Percentiles rank a stretch among this genome's conserved stretches.
Evolutionary conservation across 2,113 vertebrate genomes (phyloP).

Genomic region (Butastur rufipennis): DNA sequence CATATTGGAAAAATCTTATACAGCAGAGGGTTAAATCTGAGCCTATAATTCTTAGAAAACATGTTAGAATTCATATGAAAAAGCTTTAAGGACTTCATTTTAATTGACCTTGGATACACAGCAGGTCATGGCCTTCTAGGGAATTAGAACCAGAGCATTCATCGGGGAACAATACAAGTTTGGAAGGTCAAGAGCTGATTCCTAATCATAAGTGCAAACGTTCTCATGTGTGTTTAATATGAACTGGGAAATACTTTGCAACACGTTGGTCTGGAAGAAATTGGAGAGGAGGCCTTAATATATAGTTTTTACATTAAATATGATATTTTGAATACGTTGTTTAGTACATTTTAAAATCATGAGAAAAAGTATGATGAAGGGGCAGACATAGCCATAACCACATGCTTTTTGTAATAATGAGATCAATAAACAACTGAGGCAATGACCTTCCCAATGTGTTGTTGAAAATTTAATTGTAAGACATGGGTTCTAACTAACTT

Average conservation of each 20-base stretch:
- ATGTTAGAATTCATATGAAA: constrained; percentile 37
- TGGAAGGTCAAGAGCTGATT: constrained; percentile 49
- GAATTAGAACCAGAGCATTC: constrained; percentile 39
- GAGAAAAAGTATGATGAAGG: background rate
- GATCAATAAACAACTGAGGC: constrained; percentile 39
- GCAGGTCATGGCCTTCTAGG: constrained; percentile 30
- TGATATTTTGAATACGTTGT: background rate
- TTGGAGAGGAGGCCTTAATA: background rate
- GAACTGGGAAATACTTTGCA: constrained; percentile 31
- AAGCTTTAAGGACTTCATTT: constrained; percentile 54
- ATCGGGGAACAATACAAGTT: constrained; percentile 39
- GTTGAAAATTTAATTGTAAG: constrained; percentile 42
- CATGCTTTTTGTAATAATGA: constrained; percentile 1
- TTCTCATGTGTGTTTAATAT: constrained; percentile 40
- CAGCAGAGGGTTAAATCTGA: background rate
- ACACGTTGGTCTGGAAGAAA: constrained; percentile 31
- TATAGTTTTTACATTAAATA: background rate
- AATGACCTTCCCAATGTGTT: background rate
- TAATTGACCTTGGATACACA: constrained; percentile 44
- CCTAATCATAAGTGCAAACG: constrained; percentile 24
- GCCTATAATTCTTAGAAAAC: constrained; percentile 9
- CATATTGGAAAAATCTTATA: background rate
- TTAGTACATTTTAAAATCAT: background rate
- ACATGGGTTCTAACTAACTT: constrained; percentile 28
- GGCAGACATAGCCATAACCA: background rate